Base-by-base conservation (phyloP, 2,888 invertebrate genomes). In the Stenoptilia bipunctidactyla region DNA sequence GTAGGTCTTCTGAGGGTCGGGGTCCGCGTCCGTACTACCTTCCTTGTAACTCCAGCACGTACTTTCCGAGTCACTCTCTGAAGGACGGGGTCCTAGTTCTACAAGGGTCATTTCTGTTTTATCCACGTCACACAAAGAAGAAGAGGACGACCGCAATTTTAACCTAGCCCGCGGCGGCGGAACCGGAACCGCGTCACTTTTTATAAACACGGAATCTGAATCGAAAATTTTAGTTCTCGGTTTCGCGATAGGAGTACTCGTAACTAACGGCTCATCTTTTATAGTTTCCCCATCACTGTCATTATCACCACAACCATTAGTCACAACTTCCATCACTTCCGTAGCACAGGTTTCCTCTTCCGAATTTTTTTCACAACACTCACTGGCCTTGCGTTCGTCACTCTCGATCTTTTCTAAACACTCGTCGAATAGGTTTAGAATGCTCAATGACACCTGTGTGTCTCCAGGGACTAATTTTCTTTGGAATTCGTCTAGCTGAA, bases 31-130 rank as follows among this genome's bases (percentile, higher is more conserved):
- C 2, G 59, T 57, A 39, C 59, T 70, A 46, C 80, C 79, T 45
- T 76, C 82, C 50, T 79, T 74, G 58, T 83, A 83, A 42, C 80
- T 82, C 83, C 83, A 83, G 43, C 79, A 75, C 20, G 80, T 80
- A 58, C 79, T 83, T 40, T 64, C 76, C 0, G 80, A 79, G 45
- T 80, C 82, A 45, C 70, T 76, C 33, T 73, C 74, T 0, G 74
- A 64, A 12, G 65, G 61, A 12, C 63, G 53, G 2, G 58, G 53
- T 15, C 60, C 55, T 42, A 51, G 38, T 52, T 59, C 49, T 39
- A 46, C 36, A 36, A 52, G 47, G 1, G 45, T 49, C 5, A 45
- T 49, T n/a, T 55, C 52, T 4, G 51, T 49, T n/a, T 54, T 52
- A 1, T 60, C 8, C 4, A 33, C 12, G 8, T n/a, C 43, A 20